Evolutionary conservation across 2,797 vertebrate species (phyloP).

Genomic region (Anguilla pacifica): DNA sequence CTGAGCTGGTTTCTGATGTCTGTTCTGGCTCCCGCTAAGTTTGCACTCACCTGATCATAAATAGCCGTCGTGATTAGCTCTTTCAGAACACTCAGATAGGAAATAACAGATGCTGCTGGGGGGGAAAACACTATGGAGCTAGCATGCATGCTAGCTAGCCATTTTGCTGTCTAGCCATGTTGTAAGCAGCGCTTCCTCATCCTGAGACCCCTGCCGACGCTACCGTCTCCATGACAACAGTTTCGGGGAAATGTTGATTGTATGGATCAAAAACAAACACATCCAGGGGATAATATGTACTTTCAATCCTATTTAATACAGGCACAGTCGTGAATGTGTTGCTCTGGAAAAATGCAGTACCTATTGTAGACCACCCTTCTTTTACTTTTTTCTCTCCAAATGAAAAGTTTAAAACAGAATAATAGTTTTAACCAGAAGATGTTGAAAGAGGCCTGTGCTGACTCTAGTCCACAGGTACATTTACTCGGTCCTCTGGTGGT

Average conservation of each 20-base stretch:
- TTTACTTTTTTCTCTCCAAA: not conserved
- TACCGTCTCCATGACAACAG: conserved; percentile 52
- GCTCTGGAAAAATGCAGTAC: not conserved
- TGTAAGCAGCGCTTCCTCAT: conserved; percentile 17
- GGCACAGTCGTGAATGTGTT: not conserved
- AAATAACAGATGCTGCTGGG: not conserved
- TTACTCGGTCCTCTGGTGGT: not conserved
- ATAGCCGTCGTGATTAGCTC: not conserved
- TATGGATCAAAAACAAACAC: not conserved
- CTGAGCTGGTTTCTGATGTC: not conserved
- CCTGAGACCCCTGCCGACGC: conserved; percentile 32
- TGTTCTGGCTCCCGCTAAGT: not conserved
- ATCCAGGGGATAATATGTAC: not conserved
- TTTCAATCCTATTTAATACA: not conserved
- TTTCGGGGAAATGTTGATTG: not conserved
- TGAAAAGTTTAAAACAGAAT: not conserved
- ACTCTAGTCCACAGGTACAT: not conserved
- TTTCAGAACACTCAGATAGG: not conserved
- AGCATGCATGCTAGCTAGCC: not conserved
- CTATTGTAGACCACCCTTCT: not conserved
- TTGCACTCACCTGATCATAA: conserved; percentile 6
- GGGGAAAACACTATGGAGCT: not conserved
- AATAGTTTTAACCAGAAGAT: conserved; percentile 1
- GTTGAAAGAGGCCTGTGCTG: not conserved
- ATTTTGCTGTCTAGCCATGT: not conserved